These are phyloP conservation scores for Hormaphis cornu DNA, from an alignment of 1,140 invertebrate genomes.

Conservation along the genomic window DNA sequence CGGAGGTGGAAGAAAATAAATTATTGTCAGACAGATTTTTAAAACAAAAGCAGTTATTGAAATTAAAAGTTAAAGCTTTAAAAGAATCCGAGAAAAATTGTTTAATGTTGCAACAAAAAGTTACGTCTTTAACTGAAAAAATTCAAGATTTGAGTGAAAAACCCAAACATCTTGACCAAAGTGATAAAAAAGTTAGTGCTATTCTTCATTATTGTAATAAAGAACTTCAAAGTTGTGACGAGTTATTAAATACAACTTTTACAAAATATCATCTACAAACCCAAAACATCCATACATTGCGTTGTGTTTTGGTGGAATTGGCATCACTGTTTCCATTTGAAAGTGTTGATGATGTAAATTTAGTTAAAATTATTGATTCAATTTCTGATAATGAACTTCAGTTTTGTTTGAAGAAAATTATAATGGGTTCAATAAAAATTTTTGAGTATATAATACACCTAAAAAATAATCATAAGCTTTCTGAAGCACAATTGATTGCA, in stretches of 20 bases:
- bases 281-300: neutral
- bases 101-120: constrained; percentile 1
- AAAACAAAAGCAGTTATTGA: constrained; percentile 22
- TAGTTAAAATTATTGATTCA: neutral
- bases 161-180: neutral
- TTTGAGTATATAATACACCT: neutral
- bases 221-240: neutral
- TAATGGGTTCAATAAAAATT: neutral
- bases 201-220: neutral
- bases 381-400: neutral
- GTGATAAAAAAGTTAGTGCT: neutral
- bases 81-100: constrained; percentile 16
- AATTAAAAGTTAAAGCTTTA: neutral
- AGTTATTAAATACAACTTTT: neutral
- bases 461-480: neutral
- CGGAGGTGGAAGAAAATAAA: neutral
- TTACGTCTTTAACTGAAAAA: neutral
- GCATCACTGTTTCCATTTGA: constrained; percentile 11
- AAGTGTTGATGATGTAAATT: neutral
- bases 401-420: neutral
- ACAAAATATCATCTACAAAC: neutral
- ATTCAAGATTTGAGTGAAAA: neutral
- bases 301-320: neutral
- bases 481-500: neutral
- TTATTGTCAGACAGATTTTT: neutral